A percentile compares a stretch with the other conserved stretches of the same genome.
Evolutionary conservation across 2,797 vertebrate genomes (phyloP).

Genomic region (Lates japonicus): DNA sequence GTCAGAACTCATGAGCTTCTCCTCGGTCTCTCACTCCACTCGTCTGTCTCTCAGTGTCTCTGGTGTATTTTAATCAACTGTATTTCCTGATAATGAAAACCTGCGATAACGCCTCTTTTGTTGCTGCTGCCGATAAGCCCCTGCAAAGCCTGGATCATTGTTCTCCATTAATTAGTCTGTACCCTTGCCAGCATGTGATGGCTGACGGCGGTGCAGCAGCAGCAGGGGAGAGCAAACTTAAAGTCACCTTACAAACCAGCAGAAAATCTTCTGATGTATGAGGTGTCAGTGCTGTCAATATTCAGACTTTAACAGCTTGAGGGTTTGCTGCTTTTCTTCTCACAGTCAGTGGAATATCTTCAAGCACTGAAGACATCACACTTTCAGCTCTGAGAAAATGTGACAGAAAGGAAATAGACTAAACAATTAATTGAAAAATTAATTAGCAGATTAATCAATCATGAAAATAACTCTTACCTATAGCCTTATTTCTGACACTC

Average conservation of each 20-base stretch:
- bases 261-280: background rate
- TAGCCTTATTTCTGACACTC: background rate
- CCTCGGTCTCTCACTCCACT: background rate
- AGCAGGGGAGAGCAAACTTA: background rate
- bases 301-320: background rate
- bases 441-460: background rate
- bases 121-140: constrained; percentile 43
- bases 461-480: background rate
- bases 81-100: constrained; percentile 50
- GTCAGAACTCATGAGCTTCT: background rate
- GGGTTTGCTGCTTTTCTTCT: background rate
- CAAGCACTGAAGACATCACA: background rate
- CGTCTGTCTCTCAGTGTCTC: constrained; percentile 13
- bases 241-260: constrained; percentile 35
- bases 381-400: background rate
- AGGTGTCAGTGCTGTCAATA: background rate
- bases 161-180: constrained; percentile 71
- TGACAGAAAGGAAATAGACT: background rate
- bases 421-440: background rate
- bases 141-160: constrained; percentile 58
- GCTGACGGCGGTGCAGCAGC: background rate
- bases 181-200: constrained; percentile 43
- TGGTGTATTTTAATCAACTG: constrained; percentile 45
- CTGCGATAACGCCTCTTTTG: constrained; percentile 54
- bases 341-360: background rate